A percentile compares a stretch with the other conserved stretches of the same genome.
These are phyloP conservation scores for Lasiurus borealis DNA, from an alignment of 2,113 vertebrate genomes.

Conservation along the genomic window DNA sequence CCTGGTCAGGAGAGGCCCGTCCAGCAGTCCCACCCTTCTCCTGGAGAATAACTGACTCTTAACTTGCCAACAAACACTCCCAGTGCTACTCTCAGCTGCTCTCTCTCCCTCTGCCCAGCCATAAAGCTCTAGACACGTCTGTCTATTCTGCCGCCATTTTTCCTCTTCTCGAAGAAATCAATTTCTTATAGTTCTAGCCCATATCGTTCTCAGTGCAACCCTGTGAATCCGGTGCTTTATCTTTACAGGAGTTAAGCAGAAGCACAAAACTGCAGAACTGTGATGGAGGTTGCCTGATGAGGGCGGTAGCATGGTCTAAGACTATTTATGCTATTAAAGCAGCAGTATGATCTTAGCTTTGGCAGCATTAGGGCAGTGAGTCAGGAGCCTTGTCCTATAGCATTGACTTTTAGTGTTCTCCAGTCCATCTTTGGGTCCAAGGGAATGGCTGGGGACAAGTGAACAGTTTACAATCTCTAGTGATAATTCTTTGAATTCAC, in stretches of 20 bases:
- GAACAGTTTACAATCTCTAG: not conserved
- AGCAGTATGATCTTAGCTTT: not conserved
- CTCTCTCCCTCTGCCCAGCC: no score
- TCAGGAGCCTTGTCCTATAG: not conserved
- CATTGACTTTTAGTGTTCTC: not conserved
- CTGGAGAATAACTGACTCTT: no score
- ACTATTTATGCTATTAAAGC: not conserved
- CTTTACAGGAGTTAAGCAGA: not conserved
- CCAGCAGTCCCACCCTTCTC: no score
- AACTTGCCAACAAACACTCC: no score
- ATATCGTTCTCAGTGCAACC: not conserved
- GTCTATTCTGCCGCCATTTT: no score
- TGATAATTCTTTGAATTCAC: not conserved
- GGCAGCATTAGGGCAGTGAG: not conserved
- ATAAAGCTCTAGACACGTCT: no score
- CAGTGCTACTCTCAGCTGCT: no score
- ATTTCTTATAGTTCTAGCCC: no score
- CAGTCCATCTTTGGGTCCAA: not conserved
- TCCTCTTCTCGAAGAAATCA: no score
- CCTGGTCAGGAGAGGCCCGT: no score
- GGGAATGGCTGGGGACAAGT: rapidly evolving
- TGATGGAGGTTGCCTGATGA: not conserved
- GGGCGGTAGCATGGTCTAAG: not conserved
- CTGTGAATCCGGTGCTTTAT: not conserved
- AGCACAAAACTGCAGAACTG: not conserved